Percentiles rank a stretch among this genome's conserved stretches.
phyloP scores from a whole-genome alignment of 2,888 invertebrate species.

The Choristoneura rosaceana region DNA sequence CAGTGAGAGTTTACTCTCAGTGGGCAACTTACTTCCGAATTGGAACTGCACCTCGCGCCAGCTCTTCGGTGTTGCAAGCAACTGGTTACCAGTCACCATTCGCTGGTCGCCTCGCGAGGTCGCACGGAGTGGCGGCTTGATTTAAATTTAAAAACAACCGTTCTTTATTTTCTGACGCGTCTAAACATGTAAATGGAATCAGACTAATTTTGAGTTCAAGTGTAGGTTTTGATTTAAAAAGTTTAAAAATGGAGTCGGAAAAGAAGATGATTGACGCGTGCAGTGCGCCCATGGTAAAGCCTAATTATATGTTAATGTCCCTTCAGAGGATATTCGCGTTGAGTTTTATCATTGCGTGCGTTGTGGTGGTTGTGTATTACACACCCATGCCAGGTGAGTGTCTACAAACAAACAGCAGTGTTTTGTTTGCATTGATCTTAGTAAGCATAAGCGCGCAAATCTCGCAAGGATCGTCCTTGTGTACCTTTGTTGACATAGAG shows the following conservation, averaged over 20 bases:
- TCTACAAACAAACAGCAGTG: constrained; percentile 5
- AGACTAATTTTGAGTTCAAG: constrained; percentile 17
- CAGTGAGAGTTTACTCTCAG: constrained; percentile 66
- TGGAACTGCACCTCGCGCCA: constrained; percentile 52
- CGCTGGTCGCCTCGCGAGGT: constrained; percentile 73
- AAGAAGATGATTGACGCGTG: constrained; percentile 59
- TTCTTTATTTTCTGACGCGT: constrained; percentile 25
- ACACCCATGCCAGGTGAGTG: constrained; percentile 89
- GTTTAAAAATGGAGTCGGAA: constrained; percentile 66
- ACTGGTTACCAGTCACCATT: constrained; percentile 70
- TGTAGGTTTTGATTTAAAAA: constrained; percentile 18
- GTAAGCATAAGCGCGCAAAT: constrained; percentile 1
- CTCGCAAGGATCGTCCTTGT: constrained; percentile 12
- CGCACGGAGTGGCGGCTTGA: constrained; percentile 56
- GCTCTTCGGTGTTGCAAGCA: constrained; percentile 52
- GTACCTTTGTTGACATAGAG: constrained; percentile 11
- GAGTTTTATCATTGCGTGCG: constrained; percentile 87
- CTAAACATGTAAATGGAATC: constrained; percentile 31
- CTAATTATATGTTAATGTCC: constrained; percentile 85
- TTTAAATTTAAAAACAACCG: constrained; percentile 8
- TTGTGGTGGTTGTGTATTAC: constrained; percentile 89
- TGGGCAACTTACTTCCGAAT: constrained; percentile 75
- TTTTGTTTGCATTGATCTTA: constrained; percentile 8
- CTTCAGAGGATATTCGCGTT: constrained; percentile 88
- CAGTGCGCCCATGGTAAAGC: constrained; percentile 66